Percentiles rank a stretch among this genome's conserved stretches.
phyloP scores from a whole-genome alignment of 1,140 invertebrate species.

The Diachasma alloeum region DNA sequence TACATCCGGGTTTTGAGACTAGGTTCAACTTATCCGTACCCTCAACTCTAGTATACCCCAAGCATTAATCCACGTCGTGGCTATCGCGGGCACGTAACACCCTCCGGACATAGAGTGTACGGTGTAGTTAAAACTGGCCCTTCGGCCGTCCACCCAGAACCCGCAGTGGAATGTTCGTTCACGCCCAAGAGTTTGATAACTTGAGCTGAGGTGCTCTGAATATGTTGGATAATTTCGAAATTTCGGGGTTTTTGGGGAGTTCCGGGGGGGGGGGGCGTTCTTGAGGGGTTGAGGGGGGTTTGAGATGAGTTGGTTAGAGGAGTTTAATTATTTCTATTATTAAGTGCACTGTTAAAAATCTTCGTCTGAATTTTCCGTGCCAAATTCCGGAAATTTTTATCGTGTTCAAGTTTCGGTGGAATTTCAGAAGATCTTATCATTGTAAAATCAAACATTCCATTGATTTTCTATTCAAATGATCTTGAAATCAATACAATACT shows the following conservation, averaged over 20 bases:
- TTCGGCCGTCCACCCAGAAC: background rate
- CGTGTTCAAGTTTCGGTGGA: too few relatives aligned
- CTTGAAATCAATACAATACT: too few relatives aligned
- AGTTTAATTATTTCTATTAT: too few relatives aligned
- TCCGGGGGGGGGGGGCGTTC: background rate
- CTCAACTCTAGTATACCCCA: background rate
- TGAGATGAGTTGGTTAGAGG: too few relatives aligned
- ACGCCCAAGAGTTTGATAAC: background rate
- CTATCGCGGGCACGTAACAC: slow-evolving; percentile 31
- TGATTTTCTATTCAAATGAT: too few relatives aligned
- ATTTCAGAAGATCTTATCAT: too few relatives aligned
- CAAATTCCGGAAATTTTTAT: too few relatives aligned
- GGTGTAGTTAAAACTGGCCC: background rate
- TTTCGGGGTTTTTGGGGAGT: background rate
- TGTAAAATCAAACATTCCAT: too few relatives aligned
- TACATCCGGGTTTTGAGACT: slow-evolving; percentile 1
- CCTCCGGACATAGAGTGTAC: background rate
- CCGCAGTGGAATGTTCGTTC: background rate
- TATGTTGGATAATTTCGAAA: background rate
- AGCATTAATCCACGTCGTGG: slow-evolving; percentile 36
- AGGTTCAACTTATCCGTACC: background rate
- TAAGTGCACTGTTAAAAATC: too few relatives aligned
- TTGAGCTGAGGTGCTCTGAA: background rate
- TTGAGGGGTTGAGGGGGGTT: too few relatives aligned
- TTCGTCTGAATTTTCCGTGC: too few relatives aligned